phyloP scores from a whole-genome alignment of 2,113 vertebrate species.

The Mellivora capensis region DNA sequence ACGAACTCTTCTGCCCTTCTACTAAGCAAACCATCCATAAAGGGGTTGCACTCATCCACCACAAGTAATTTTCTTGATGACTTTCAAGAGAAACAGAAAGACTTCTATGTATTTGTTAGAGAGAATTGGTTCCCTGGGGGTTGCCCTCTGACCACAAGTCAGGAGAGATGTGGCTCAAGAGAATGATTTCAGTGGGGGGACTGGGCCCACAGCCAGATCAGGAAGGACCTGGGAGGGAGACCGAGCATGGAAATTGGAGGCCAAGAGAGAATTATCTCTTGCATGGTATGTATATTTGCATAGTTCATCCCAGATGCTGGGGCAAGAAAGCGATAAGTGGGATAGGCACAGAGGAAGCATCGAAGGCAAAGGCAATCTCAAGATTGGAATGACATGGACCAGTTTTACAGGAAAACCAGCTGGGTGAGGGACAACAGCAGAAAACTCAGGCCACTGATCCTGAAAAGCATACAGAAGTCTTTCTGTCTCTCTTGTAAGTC shows the following conservation, averaged over 20 bases:
- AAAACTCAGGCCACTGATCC: background rate
- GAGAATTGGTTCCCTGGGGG: background rate
- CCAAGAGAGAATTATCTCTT: background rate
- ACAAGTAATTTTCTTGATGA: slow-evolving; percentile 10
- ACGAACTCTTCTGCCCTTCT: background rate
- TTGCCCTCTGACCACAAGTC: slow-evolving; percentile 49
- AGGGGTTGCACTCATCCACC: slow-evolving; percentile 16
- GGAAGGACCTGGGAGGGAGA: background rate
- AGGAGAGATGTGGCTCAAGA: slow-evolving; percentile 27
- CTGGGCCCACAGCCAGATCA: background rate
- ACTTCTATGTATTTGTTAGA: slow-evolving; percentile 13
- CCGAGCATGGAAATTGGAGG: background rate
- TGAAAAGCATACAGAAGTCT: background rate
- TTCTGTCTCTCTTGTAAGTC: slow-evolving; percentile 28
- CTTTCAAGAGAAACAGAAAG: slow-evolving; percentile 37
- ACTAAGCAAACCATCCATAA: background rate
- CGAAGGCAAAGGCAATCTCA: background rate
- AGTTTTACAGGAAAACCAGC: background rate
- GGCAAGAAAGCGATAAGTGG: background rate
- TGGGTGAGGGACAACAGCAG: background rate
- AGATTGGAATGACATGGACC: background rate
- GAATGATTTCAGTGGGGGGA: slow-evolving; percentile 16
- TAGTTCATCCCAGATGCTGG: background rate
- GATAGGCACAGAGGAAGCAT: background rate
- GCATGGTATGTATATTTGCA: background rate